Percentiles rank a stretch among this genome's conserved stretches.
phyloP scores from a whole-genome alignment of 2,797 vertebrate genomes.

The Masticophis lateralis region DNA sequence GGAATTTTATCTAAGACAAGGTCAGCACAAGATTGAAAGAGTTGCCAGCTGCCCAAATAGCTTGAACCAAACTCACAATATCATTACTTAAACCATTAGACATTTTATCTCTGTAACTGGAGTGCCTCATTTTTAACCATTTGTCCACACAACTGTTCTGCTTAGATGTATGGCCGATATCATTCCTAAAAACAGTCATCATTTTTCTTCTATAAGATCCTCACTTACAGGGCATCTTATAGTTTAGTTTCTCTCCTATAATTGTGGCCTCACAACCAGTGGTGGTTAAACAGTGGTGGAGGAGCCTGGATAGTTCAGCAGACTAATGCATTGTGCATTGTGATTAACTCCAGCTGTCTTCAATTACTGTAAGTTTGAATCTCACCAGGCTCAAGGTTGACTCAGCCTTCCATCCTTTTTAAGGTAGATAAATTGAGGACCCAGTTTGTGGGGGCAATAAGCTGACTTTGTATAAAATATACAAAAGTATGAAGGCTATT shows the following conservation, averaged over 20 bases:
- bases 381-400: too few relatives aligned
- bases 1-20: constrained; percentile 29
- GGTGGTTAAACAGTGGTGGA: background rate
- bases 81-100: background rate
- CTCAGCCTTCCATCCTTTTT: too few relatives aligned
- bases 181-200: background rate
- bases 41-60: background rate
- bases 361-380: too few relatives aligned
- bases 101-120: background rate
- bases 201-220: background rate
- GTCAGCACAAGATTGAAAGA: constrained; percentile 30
- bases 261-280: background rate
- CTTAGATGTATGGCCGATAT: background rate
- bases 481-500: too few relatives aligned
- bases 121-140: background rate
- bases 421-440: too few relatives aligned
- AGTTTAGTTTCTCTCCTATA: background rate
- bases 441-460: too few relatives aligned
- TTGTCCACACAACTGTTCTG: background rate
- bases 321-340: too few relatives aligned
- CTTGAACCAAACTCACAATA: background rate
- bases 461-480: too few relatives aligned
- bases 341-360: too few relatives aligned
- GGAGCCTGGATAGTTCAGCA: too few relatives aligned
- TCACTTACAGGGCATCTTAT: background rate